Evolutionary conservation across 2,888 invertebrate genomes (phyloP).

Genomic region (Sarcophaga carnaria): DNA sequence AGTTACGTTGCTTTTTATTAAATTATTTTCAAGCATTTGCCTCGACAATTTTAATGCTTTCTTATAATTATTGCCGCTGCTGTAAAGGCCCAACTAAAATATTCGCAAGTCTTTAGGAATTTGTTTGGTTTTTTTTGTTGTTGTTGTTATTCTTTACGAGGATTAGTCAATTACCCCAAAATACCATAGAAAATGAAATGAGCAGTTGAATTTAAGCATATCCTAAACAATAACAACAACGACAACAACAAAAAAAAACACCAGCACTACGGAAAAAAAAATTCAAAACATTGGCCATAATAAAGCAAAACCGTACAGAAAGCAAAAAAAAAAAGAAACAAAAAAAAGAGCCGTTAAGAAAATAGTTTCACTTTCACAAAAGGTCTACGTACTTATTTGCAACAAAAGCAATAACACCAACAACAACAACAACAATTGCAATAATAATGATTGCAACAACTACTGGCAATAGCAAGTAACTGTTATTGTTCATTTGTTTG

Average conservation of each 20-base stretch:
- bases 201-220: conserved; percentile 17
- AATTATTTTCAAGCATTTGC: too few species aligned
- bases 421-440: conserved; percentile 61
- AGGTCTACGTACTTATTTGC: conserved; percentile 75
- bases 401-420: conserved; percentile 67
- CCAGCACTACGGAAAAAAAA: conserved; percentile 6
- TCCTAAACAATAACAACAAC: conserved; percentile 28
- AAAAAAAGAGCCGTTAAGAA: conserved; percentile 62
- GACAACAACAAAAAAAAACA: conserved; percentile 9
- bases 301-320: conserved; percentile 36
- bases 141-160: conserved; percentile 54
- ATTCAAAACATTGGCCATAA: conserved; percentile 56
- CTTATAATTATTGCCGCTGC: conserved; percentile 33
- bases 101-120: conserved; percentile 15
- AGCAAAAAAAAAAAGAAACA: too few species aligned
- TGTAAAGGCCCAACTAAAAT: not conserved
- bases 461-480: conserved; percentile 66
- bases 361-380: conserved; percentile 80
- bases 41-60: conserved; percentile 44
- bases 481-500: conserved; percentile 37
- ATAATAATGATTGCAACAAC: conserved; percentile 50
- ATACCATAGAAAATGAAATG: conserved; percentile 25
- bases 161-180: conserved; percentile 44
- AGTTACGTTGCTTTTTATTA: too few species aligned
- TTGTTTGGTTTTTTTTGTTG: conserved; percentile 1